Evolutionary conservation across 2,113 vertebrate species (phyloP), one percentile per base, ranked within the genome.

Genomic region (Ornithorhynchus anatinus): DNA sequence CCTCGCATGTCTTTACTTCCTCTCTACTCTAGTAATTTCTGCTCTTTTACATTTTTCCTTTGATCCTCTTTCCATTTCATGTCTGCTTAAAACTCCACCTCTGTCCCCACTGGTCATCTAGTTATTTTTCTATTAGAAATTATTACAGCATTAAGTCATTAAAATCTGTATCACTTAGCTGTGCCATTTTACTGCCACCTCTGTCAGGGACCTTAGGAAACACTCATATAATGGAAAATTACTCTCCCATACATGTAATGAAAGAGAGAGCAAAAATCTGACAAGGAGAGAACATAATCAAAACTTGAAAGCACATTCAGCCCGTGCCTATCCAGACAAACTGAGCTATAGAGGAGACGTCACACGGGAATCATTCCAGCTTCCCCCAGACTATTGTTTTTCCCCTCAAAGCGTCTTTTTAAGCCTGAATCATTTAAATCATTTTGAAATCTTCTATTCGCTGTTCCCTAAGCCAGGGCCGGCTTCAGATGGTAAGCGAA

Each of bases 161-260:
- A 72, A 68, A 83, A 64, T 56, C 45, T 58, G 19, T 79, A 63
- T 83, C 66, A 67, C 75, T 82, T 86, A 72, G 20, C 51, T 47
- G 11, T 68, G 75, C 78, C 80, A 69, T 69, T 77, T 76, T 59
- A 77, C 66, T 53, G 17, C 50, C 2, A 1, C 32, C 44, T 14
- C 48, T 61, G 64, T 69, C 62, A 64, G 33, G 42, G 33, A 59
- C 58, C 47, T 76, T 76, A 27, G 16, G 33, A 79, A 80, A 59
- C 13, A 59, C 72, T 42, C n/a, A 59, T 29, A 20, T 66, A 56
- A 69, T 44, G 32, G 62, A 72, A 79, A 80, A 63, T 80, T 37
- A 72, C 20, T 69, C 59, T 51, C n/a, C n/a, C 32, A 7, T 47
- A 40, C 37, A 69, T 54, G 51, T 59, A 53, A 20, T 69, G 51